Base-by-base conservation (phyloP, 2,113 vertebrate species). In the Acrocephalus arundinaceus region DNA sequence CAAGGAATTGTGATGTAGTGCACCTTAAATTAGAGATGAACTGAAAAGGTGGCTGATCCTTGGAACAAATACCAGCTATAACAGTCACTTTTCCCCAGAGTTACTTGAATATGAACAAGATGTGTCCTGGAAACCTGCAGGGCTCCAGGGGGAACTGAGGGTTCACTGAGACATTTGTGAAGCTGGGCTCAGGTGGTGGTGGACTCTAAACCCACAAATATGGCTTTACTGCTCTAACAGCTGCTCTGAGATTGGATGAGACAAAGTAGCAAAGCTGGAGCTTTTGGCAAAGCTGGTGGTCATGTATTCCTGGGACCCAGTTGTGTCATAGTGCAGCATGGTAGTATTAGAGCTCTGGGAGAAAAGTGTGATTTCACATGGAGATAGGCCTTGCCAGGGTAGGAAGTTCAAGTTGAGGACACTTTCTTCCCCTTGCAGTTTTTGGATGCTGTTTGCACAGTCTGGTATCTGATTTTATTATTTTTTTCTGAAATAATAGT, bases 381-480 rank as follows among this genome's bases (percentile, higher is more conserved):
- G 84, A 96, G 71, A 62, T 20, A 10, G 67, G 37, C 84, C 68
- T 94, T 85, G 62, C 49, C 91, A 90, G 87, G 62, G 58, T 67
- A 94, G 77, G 67, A 86, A 76, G 76, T 81, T 83, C 52, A 83
- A 79, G 46, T 12, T 51, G 65, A 92, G 71, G 96, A 89, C 90
- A 72, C 97, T 96, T 96, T 97, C 68, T 84, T 52, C 81, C 41
- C 33, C 52, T 89, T 41, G 45, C 11, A 24, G 41, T 62, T 41
- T 94, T 94, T 95, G 93, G 85, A 62, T 82, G 71, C 58, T 46
- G 12, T 94, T 97, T 93, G 76, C 89, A 86, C 27, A 65, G 66
- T 82, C 88, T 94, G 90, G 83, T 39, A 27, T 82, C 89, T 90
- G 30, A 8, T 83, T 76, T 59, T 83, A 3, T 46, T 35, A 1